phyloP scores from a whole-genome alignment of 2,113 vertebrate genomes.

The Coturnix japonica region DNA sequence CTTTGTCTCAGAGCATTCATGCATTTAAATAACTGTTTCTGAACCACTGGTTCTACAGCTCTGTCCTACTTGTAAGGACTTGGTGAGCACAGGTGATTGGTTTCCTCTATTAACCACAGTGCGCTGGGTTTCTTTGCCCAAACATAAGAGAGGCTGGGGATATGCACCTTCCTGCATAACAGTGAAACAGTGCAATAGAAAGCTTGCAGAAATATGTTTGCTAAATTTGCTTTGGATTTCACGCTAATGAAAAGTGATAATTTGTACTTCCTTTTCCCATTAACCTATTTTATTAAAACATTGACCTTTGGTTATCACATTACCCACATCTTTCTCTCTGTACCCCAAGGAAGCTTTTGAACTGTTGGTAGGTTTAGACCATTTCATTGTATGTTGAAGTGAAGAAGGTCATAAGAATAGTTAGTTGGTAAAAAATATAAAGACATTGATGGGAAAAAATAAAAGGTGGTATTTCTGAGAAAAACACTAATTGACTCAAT shows the following conservation, averaged over 20 bases:
- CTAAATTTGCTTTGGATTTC: background rate
- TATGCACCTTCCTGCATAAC: background rate
- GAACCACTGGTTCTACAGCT: background rate
- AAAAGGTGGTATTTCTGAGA: background rate
- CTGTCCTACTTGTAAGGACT: conserved; percentile 32
- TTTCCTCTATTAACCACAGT: background rate
- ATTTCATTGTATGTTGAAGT: background rate
- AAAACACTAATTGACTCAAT: background rate
- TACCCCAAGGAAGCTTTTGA: background rate
- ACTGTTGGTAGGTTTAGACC: background rate
- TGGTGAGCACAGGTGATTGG: background rate
- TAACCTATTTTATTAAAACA: background rate
- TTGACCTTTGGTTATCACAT: background rate
- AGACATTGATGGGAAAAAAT: background rate
- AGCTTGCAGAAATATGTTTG: background rate
- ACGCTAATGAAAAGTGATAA: background rate
- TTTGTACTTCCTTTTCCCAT: background rate
- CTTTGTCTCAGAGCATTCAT: conserved; percentile 55
- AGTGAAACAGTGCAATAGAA: background rate
- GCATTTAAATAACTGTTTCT: conserved; percentile 32
- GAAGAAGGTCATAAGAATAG: background rate
- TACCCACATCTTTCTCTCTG: background rate
- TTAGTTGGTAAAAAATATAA: background rate
- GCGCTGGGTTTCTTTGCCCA: background rate
- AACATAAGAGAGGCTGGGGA: background rate